Conservation (phyloP, 2,888 invertebrate genomes). For the Biston betularia region DNA sequence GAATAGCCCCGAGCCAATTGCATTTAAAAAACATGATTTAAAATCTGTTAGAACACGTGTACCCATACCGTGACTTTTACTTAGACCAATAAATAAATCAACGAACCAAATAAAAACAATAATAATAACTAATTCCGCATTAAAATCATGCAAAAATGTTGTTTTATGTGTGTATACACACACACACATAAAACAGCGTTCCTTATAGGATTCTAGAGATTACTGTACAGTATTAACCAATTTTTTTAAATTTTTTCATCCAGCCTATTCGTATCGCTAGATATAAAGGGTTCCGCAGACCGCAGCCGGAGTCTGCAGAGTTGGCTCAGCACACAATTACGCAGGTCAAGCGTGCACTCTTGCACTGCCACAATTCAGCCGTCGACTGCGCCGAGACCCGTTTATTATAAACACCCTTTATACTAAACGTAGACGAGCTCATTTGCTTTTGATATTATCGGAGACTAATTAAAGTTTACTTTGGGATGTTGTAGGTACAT, state of each 20-base stretch:
- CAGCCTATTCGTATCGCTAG: conserved; percentile 14
- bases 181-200: too few relatives aligned
- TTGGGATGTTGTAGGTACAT: neutral
- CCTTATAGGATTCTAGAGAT: too few relatives aligned
- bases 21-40: too few relatives aligned
- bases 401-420: conserved; percentile 39
- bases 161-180: too few relatives aligned
- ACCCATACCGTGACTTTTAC: too few relatives aligned
- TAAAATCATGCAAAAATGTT: too few relatives aligned
- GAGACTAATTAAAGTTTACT: neutral
- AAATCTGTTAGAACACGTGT: too few relatives aligned
- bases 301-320: conserved; percentile 61
- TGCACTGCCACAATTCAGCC: conserved; percentile 52
- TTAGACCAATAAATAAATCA: too few relatives aligned
- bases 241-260: neutral
- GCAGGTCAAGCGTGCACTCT: conserved; percentile 73
- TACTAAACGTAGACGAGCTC: conserved; percentile 11
- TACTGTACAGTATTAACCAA: too few relatives aligned
- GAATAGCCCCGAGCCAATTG: too few relatives aligned
- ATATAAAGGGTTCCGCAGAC: conserved; percentile 43
- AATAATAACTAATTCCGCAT: too few relatives aligned
- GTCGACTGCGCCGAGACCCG: conserved; percentile 16
- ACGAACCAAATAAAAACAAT: too few relatives aligned
- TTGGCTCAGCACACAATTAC: conserved; percentile 73
- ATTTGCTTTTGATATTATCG: conserved; percentile 9